Base-by-base conservation (phyloP, 2,888 invertebrate genomes). In the Cartodere bifasciata region DNA sequence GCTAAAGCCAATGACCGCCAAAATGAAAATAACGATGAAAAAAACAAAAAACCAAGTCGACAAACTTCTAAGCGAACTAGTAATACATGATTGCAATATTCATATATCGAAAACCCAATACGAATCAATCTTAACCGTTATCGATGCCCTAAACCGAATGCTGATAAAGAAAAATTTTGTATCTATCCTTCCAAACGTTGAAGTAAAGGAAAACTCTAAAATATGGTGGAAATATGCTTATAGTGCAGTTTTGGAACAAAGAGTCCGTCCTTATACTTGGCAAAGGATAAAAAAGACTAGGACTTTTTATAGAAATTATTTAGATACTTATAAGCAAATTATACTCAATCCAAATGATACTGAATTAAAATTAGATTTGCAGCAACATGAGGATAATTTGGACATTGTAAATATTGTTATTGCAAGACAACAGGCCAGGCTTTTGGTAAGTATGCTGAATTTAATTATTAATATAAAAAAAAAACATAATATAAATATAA, bases 171-270 rank as follows among this genome's bases (percentile, higher is more conserved):
- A 76, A 75, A 70, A 48, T 41, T 56, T 47, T 43, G 36, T 60
- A 16, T 38, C 46, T 4, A 41, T 52, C n/a, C 43, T 60, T 23
- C 61, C 61, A 2, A 40, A 36, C n/a, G 41, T 48, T 17, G 48
- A 38, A 32, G 56, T 76, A 2, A 53, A 59, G 15, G 70, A 72
- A 32, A 70, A 77, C 48, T 62, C 65, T 1, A 67, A 64, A 42
- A 65, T 65, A 21, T 85, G 83, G 82, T 85, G 85, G 85, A 67
- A 62, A 21, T 85, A 85, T 52, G 79, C 79, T 0, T 77, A 68
- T 52, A 69, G 70, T 38, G 74, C 75, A 3, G 67, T 81, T 1
- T 48, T 84, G 2, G 77, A 81, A 43, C 77, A 83, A 44, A 63
- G 76, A 16, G 68, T 85, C 2, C 62, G 71, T 13, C 82, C 84